Percentiles rank a stretch among this genome's conserved stretches.
These are phyloP conservation scores for Acleris cristana DNA, from an alignment of 2,888 invertebrate genomes.

Conservation along the genomic window DNA sequence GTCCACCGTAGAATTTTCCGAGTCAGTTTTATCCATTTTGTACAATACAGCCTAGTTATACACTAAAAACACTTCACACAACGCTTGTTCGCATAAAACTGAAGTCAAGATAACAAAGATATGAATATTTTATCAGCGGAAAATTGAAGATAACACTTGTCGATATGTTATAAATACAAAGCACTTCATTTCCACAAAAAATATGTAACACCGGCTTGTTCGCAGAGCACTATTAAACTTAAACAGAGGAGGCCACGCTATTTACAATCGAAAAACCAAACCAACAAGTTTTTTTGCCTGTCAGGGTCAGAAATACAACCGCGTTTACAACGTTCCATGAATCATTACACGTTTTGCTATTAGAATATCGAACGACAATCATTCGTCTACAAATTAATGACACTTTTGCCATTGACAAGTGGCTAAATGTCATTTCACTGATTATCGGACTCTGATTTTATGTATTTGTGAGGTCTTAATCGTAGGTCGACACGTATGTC, in stretches of 20 bases:
- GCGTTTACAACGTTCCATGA: constrained; percentile 42
- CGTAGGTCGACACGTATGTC: constrained; percentile 51
- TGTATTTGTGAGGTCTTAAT: constrained; percentile 29
- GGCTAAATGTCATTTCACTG: constrained; percentile 21
- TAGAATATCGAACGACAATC: too few species aligned
- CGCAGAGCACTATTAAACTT: constrained; percentile 31
- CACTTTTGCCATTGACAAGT: constrained; percentile 3
- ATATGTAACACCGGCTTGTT: constrained; percentile 27
- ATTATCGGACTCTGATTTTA: constrained; percentile 15
- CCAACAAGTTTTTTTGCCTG: constrained; percentile 69
- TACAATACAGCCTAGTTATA: constrained; percentile 46
- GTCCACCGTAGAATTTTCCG: constrained; percentile 40
- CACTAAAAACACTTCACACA: constrained; percentile 50
- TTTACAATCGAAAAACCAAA: constrained; percentile 74
- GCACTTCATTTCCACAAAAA: constrained; percentile 27
- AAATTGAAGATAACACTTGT: constrained; percentile 60
- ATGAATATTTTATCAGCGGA: constrained; percentile 59
- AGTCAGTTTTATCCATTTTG: constrained; percentile 53
- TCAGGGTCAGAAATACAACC: constrained; percentile 50
- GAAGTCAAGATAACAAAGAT: constrained; percentile 59
- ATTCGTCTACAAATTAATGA: background rate
- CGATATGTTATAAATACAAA: constrained; percentile 51
- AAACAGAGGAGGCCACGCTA: constrained; percentile 64
- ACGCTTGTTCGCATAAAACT: constrained; percentile 55
- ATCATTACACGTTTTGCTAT: too few species aligned